phyloP scores from a whole-genome alignment of 2,113 vertebrate genomes.

The Muntiacus reevesi region DNA sequence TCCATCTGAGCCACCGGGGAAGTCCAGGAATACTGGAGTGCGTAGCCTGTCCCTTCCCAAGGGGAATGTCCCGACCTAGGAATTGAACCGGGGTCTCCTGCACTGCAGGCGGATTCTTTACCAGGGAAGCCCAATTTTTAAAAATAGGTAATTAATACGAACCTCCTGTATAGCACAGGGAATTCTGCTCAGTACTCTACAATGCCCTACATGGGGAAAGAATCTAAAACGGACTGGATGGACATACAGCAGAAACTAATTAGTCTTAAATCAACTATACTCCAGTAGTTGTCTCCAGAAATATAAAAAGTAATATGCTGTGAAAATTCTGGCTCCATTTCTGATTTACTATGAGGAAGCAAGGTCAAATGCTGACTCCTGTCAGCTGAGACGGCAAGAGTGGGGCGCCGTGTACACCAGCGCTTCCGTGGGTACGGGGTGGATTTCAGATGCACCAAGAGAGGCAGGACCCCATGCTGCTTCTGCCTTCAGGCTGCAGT shows the following conservation, averaged over 20 bases:
- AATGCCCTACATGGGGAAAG: background rate
- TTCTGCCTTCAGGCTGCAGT: background rate
- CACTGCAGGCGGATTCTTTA: background rate
- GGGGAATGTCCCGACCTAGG: background rate
- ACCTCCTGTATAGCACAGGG: background rate
- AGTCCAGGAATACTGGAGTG: background rate
- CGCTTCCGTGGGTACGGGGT: no score
- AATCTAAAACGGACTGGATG: background rate
- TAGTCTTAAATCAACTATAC: background rate
- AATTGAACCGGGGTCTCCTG: background rate
- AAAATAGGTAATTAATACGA: background rate
- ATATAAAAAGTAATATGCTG: background rate
- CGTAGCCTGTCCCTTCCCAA: background rate
- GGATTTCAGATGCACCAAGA: background rate
- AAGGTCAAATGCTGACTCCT: background rate
- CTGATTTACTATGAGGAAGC: background rate
- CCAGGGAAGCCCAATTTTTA: background rate
- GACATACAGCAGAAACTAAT: background rate
- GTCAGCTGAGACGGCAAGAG: background rate
- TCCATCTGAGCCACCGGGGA: background rate
- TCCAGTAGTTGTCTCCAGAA: background rate
- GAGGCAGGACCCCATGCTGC: accelerated
- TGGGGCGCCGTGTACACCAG: no score
- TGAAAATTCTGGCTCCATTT: background rate
- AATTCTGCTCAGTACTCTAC: background rate